These are phyloP conservation scores for Phylloscopus trochilus DNA, from an alignment of 2,113 vertebrate genomes.

Conservation along the genomic window DNA sequence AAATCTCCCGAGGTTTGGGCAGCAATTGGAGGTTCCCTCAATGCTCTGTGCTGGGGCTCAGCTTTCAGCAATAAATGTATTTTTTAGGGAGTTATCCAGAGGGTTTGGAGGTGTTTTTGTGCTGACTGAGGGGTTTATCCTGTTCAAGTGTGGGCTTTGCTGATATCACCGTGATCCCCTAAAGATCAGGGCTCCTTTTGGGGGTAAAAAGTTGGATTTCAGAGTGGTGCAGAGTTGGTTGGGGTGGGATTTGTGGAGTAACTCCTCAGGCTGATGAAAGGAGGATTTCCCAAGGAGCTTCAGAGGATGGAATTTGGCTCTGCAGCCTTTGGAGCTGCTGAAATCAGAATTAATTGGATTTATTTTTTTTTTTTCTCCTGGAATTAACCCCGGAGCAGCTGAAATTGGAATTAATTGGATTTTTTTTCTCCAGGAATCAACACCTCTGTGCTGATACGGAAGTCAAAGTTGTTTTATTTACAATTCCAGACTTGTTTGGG, in stretches of 20 bases:
- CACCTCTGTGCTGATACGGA: accelerated
- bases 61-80: neutral
- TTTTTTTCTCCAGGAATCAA: neutral
- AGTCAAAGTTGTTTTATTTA: neutral
- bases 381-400: neutral
- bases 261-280: neutral
- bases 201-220: neutral
- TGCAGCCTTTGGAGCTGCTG: neutral
- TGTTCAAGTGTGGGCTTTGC: neutral
- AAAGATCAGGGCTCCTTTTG: neutral
- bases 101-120: neutral
- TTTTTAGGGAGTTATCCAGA: neutral
- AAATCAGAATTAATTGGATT: neutral
- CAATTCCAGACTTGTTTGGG: neutral
- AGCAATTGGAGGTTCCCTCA: neutral
- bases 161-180: neutral
- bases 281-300: neutral
- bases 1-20: neutral
- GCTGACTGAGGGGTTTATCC: neutral
- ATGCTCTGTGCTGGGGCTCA: neutral
- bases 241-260: neutral
- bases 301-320: neutral
- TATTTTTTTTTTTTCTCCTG: neutral
- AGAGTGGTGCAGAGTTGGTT: neutral
- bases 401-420: neutral